Conservation (phyloP, 2,888 invertebrate species). For the Dioctria linearis region DNA sequence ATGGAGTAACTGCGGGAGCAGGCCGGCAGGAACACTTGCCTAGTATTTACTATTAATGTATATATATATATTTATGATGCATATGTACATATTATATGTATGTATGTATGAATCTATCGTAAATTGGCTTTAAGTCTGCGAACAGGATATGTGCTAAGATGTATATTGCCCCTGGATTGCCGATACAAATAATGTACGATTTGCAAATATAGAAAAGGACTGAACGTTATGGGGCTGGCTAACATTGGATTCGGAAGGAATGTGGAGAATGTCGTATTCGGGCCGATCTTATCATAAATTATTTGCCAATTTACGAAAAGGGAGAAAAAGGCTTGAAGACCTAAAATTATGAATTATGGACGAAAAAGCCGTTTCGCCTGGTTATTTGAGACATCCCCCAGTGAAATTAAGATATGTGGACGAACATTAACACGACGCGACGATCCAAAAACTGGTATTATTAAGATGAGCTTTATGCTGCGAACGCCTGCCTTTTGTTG, state of each 20-base stretch:
- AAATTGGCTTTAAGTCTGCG: constrained; percentile 2
- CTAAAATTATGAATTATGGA: constrained; percentile 51
- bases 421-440: constrained; percentile 17
- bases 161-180: constrained; percentile 47
- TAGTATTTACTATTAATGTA: background rate
- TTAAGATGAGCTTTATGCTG: constrained; percentile 1
- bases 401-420: constrained; percentile 49
- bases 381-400: constrained; percentile 42
- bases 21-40: background rate
- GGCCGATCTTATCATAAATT: constrained; percentile 47
- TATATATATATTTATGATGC: no score
- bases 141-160: constrained; percentile 33
- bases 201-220: constrained; percentile 50
- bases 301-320: constrained; percentile 49
- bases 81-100: no score
- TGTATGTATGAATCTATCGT: background rate
- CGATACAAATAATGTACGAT: constrained; percentile 47
- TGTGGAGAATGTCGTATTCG: constrained; percentile 26
- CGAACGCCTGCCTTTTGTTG: background rate
- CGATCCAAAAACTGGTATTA: constrained; percentile 20
- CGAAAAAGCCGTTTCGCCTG: constrained; percentile 38
- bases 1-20: background rate
- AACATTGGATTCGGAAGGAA: background rate
- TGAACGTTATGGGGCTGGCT: background rate
- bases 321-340: constrained; percentile 8